Evolutionary conservation across 2,797 vertebrate species (phyloP), one percentile per base, ranked within the genome.

Genomic region (Gephyroberyx darwinii): DNA sequence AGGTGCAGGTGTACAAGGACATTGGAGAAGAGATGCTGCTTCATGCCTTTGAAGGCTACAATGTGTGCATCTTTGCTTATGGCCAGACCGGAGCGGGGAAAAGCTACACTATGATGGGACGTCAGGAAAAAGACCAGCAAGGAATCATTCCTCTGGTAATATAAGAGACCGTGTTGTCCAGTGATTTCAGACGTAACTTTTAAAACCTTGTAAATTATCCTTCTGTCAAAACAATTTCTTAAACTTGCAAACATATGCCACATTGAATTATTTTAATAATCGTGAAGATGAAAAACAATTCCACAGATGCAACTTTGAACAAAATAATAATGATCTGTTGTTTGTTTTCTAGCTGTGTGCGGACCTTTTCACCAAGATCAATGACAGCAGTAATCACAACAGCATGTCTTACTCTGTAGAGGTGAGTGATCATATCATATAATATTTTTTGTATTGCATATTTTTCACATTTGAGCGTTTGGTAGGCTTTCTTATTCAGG

Each of bases 101-200:
- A 73, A 96, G 95, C 64, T 96, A 96, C 80, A 96, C 95, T 71
- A 96, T 96, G 96, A 96, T 96, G 96, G 96, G 96, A 52, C 95
- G 91, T 53, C 95, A 96, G 82, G 96, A 96, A 81, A 94, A 95
- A 55, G 95, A 93, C 75, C 96, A 96, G 84, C 93, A 95, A 78
- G 96, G 96, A 82, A 96, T 96, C 75, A 96, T 96, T 67, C 96
- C 96, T 0, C 94, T 95, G 95, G 96, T 94, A 80, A 17, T 2
- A 17, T 52, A 51, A 19, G 22, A 56, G 19, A 14, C 8, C 2
- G 8, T 56, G 20, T 12, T 30, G 22, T 30, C 9, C 5, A 64
- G 9, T 19, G 19, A 60, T 45, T 20, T 10, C 30, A 33, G 65
- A 13, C 41, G 20, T 64, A n/a, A 63, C 50, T 69, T 17, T 48